Evolutionary conservation across 2,113 vertebrate genomes (phyloP).

Genomic region (Symphodus melops): DNA sequence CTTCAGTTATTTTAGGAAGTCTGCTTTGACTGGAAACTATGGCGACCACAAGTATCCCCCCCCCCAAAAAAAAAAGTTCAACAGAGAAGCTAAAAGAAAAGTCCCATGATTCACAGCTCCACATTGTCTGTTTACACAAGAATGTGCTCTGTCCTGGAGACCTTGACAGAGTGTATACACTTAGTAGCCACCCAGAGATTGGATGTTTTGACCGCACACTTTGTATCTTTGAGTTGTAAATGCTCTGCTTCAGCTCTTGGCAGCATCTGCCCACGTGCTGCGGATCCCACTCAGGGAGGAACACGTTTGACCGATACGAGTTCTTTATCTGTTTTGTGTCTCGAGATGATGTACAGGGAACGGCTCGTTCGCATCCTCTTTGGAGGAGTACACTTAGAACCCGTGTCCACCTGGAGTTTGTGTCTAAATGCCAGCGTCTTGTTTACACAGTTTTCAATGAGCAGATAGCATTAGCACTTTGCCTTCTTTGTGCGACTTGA

Average conservation of each 20-base stretch:
- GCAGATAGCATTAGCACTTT: too few species aligned
- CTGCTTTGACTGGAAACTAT: background rate
- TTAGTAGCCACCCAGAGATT: conserved; percentile 22
- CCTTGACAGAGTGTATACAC: conserved; percentile 54
- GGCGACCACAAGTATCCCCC: background rate
- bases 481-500: too few species aligned
- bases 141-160: conserved; percentile 25
- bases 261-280: background rate
- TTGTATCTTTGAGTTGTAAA: conserved; percentile 23
- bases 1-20: background rate
- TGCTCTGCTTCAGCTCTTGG: conserved; percentile 25
- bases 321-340: conserved; percentile 3
- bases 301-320: conserved; percentile 4
- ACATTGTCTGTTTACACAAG: conserved; percentile 33
- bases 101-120: background rate
- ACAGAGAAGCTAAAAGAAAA: background rate
- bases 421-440: background rate
- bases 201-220: conserved; percentile 38
- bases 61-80: background rate
- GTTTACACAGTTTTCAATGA: too few species aligned
- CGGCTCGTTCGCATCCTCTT: conserved; percentile 33
- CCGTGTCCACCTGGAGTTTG: too few species aligned
- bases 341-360: conserved; percentile 33
- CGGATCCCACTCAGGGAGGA: background rate
- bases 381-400: background rate